phyloP scores from a whole-genome alignment of 1,140 invertebrate genomes.

The Leptoteleia sp. region DNA sequence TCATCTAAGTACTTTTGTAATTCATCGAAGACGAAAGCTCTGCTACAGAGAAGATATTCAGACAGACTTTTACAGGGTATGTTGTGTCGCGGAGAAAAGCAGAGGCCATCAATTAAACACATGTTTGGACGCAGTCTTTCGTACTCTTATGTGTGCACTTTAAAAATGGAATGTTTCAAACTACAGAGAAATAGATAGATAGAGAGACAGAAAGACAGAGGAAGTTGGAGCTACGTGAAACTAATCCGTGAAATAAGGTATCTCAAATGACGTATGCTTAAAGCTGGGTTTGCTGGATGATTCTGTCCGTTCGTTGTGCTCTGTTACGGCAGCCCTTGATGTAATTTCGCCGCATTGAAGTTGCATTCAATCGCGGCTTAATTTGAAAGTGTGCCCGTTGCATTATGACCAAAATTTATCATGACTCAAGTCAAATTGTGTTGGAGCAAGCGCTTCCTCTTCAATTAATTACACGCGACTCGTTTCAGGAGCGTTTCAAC shows the following conservation, averaged over 20 bases:
- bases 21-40: slow-evolving; percentile 48
- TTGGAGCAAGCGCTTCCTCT: slow-evolving; percentile 53
- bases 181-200: slow-evolving; percentile 30
- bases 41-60: slow-evolving; percentile 37
- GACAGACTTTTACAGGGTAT: slow-evolving; percentile 19
- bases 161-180: slow-evolving; percentile 34
- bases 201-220: slow-evolving; percentile 11
- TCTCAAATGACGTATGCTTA: slow-evolving; percentile 21
- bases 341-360: slow-evolving; percentile 2
- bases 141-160: slow-evolving; percentile 30
- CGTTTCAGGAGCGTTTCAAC: slow-evolving; percentile 42
- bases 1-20: slow-evolving; percentile 46
- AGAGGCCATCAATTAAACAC: slow-evolving; percentile 52
- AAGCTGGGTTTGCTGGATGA: slow-evolving; percentile 14
- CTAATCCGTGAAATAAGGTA: slow-evolving; percentile 26
- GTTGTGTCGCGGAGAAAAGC: slow-evolving; percentile 46
- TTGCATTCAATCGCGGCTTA: slow-evolving; percentile 12
- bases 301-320: slow-evolving; percentile 4
- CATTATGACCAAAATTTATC: slow-evolving; percentile 29
- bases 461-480: slow-evolving; percentile 59
- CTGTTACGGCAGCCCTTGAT: background rate
- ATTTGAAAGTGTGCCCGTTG: slow-evolving; percentile 27
- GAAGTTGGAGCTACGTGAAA: slow-evolving; percentile 35
- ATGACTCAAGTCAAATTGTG: slow-evolving; percentile 21
- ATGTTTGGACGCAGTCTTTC: slow-evolving; percentile 19